Base-by-base conservation (phyloP, 1,140 invertebrate genomes). In the Pachypsylla venusta region DNA sequence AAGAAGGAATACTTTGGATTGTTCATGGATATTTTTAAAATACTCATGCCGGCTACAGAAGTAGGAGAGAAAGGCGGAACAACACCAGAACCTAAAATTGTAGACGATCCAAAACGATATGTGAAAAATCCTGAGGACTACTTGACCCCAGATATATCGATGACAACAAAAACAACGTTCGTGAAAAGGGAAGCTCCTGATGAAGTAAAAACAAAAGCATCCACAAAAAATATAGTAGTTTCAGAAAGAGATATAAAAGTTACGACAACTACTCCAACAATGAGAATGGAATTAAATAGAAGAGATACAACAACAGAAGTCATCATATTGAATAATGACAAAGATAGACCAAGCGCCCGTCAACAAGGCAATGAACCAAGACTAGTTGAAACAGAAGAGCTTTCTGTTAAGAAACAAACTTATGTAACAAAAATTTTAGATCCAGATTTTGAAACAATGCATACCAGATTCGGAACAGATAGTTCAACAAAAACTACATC, bases 11-110 rank as follows among this genome's bases (percentile, higher is more conserved):
- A 19, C 4, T 19, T 48, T 3, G 4, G n/a, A 7, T 48, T 48
- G 16, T 7, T 48, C 22, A 19, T n/a, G 42, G 42, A 48, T 48
- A 48, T 48, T n/a, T 22, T 48, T 4, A 48, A 48, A 19, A 48
- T 48, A 5, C 22, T 48, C 22, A 48, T 48, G 42, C 42, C 42
- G 7, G 42, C 22, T 7, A 48, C 42, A 19, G 42, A 48, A 48
- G 16, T 10, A 3, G 42, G 42, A 3, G 42, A 48, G 16, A n/a
- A 48, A 48, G 42, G 42, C 5, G 42, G 42, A 7, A 48, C 42
- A 4, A 48, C 42, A 48, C 42, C 42, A 19, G 42, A 48, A 48
- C 16, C 42, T 19, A 48, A 48, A 48, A 48, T 48, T 19, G 42
- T 48, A 4, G 42, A 48, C 4, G 42, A 48, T 48, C 42, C 42